These are phyloP conservation scores for Trichomalopsis sarcophagae DNA, from an alignment of 1,140 invertebrate genomes.

Conservation along the genomic window DNA sequence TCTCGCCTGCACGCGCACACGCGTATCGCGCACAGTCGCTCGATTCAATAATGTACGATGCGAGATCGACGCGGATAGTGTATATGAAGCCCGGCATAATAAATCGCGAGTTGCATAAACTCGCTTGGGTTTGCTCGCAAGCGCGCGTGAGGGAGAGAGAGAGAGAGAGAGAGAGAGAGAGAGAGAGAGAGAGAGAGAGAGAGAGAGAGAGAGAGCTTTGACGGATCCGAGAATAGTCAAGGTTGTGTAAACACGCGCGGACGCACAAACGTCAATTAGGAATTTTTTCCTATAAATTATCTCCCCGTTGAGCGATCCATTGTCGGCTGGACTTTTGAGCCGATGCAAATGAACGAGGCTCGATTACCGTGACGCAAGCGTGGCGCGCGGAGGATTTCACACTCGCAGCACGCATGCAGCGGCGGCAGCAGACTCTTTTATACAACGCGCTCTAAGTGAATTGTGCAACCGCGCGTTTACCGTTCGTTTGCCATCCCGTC, in stretches of 20 bases:
- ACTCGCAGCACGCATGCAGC: not conserved
- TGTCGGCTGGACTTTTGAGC: slow-evolving; percentile 10
- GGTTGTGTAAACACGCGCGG: not conserved
- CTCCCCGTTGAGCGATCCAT: slow-evolving; percentile 16
- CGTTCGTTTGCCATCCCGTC: too few species aligned
- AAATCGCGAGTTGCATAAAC: not conserved
- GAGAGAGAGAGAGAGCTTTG: not conserved
- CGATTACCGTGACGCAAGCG: slow-evolving; percentile 49
- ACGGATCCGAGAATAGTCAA: slow-evolving; percentile 32
- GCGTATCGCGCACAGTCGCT: too few species aligned
- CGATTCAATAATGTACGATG: not conserved
- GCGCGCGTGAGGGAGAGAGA: too few species aligned
- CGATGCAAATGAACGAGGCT: slow-evolving; percentile 24
- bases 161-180: not conserved
- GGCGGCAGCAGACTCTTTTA: not conserved
- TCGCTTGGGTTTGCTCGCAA: not conserved
- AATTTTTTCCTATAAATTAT: slow-evolving; percentile 13
- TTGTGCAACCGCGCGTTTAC: slow-evolving; percentile 29
- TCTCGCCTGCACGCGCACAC: too few species aligned
- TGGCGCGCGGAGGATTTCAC: not conserved
- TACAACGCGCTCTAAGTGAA: not conserved
- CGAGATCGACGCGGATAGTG: not conserved
- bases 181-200: not conserved
- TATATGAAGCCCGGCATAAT: not conserved
- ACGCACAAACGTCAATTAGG: not conserved